Percentiles rank a stretch among this genome's conserved stretches.
phyloP scores from a whole-genome alignment of 2,888 invertebrate species.

The Ischnura elegans region DNA sequence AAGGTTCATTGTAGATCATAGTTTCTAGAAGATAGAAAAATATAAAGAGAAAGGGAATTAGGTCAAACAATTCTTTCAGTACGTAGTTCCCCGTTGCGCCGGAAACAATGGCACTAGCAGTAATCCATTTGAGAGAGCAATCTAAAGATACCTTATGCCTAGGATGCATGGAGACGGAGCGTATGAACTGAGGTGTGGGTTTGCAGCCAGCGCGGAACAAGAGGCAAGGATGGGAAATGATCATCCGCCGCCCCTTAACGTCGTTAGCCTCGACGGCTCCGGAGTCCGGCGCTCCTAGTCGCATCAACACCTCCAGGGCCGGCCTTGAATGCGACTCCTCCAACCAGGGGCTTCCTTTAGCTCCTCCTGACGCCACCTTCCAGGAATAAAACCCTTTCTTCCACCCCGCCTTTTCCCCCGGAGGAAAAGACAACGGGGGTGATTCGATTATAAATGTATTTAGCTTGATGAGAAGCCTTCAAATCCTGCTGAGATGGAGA shows the following conservation, averaged over 20 bases:
- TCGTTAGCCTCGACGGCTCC: neutral
- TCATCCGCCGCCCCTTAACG: neutral
- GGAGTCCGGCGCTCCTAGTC: neutral
- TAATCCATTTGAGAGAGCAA: too few relatives aligned
- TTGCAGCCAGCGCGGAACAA: neutral
- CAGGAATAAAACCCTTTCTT: neutral
- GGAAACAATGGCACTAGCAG: too few relatives aligned
- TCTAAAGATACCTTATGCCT: too few relatives aligned
- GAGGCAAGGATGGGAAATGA: neutral
- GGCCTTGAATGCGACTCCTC: neutral
- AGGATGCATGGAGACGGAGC: neutral
- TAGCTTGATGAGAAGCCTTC: slow-evolving; percentile 14
- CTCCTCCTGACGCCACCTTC: neutral
- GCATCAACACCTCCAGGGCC: slow-evolving; percentile 13
- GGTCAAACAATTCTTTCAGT: too few relatives aligned
- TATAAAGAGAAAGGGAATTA: too few relatives aligned
- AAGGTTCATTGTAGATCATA: too few relatives aligned
- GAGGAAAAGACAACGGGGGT: neutral
- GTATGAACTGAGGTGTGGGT: neutral
- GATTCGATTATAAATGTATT: slow-evolving; percentile 48
- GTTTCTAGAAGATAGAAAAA: too few relatives aligned
- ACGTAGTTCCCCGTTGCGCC: too few relatives aligned
- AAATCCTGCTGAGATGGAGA: neutral
- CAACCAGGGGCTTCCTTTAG: neutral
- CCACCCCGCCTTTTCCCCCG: neutral